Evolutionary conservation across 2,888 invertebrate species (phyloP).

Genomic region (Mycalesis mineus): DNA sequence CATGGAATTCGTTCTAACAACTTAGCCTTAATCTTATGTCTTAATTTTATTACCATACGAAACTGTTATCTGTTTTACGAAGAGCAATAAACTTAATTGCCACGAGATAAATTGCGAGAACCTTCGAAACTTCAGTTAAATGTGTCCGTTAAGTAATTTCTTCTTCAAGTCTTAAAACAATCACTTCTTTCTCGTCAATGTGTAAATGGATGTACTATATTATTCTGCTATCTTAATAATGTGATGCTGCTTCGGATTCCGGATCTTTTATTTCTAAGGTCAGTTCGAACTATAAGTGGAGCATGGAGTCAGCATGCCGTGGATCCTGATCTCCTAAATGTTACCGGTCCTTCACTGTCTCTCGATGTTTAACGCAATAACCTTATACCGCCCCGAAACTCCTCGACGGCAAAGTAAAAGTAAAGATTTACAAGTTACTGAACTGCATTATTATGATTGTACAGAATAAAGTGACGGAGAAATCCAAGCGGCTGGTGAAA

Average conservation of each 20-base stretch:
- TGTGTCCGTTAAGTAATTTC: background rate
- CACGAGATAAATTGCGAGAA: background rate
- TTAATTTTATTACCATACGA: background rate
- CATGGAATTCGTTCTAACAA: slow-evolving; percentile 43
- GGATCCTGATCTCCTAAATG: slow-evolving; percentile 45
- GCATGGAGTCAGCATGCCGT: slow-evolving; percentile 71
- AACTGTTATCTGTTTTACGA: background rate
- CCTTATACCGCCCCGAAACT: background rate
- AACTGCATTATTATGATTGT: slow-evolving; percentile 45
- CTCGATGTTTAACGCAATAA: slow-evolving; percentile 22
- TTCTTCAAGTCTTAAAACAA: slow-evolving; percentile 9
- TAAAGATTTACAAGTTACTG: slow-evolving; percentile 33
- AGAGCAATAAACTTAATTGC: background rate
- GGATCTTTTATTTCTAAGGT: slow-evolving; percentile 72
- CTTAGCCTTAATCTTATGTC: slow-evolving; percentile 3
- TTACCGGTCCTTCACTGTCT: slow-evolving; percentile 36
- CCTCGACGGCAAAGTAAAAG: background rate
- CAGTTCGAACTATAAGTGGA: slow-evolving; percentile 61
- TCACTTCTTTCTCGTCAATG: slow-evolving; percentile 15
- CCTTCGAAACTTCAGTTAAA: background rate
- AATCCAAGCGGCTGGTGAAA: slow-evolving; percentile 91
- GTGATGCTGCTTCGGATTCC: slow-evolving; percentile 76
- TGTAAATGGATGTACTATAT: slow-evolving; percentile 37
- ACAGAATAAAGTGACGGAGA: slow-evolving; percentile 91
- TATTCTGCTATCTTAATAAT: slow-evolving; percentile 68